phyloP scores from a whole-genome alignment of 2,113 vertebrate genomes.

The Callaeas wilsoni region DNA sequence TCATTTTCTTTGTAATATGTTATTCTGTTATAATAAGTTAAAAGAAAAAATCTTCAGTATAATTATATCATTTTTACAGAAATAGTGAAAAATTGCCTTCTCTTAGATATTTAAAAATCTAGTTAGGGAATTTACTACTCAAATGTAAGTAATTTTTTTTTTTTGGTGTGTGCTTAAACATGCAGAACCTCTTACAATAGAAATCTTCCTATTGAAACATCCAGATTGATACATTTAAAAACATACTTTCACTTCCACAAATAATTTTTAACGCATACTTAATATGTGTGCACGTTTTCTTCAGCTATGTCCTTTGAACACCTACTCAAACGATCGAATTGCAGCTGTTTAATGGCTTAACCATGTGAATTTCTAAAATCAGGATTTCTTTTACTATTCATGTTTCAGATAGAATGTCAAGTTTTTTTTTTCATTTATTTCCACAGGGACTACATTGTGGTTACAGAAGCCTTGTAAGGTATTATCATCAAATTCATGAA shows the following conservation, averaged over 20 bases:
- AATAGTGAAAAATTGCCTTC: neutral
- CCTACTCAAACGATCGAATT: neutral
- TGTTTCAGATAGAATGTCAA: neutral
- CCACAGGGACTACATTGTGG: neutral
- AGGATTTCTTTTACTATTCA: neutral
- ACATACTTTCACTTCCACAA: neutral
- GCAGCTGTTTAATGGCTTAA: neutral
- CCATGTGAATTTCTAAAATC: neutral
- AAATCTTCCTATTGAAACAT: neutral
- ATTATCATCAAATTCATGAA: neutral
- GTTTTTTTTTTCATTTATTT: neutral
- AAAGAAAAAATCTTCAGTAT: neutral
- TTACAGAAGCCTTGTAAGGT: accelerated
- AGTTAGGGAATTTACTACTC: neutral
- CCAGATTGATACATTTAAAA: neutral
- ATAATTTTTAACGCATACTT: neutral
- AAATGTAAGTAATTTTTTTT: neutral
- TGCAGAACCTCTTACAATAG: neutral
- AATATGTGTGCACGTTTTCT: neutral
- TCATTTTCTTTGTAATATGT: neutral
- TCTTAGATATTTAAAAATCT: neutral
- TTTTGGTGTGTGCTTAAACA: neutral
- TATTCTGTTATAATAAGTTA: neutral
- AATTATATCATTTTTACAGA: neutral
- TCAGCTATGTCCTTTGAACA: neutral